phyloP scores from a whole-genome alignment of 2,888 invertebrate genomes.

The Prosopocoilus inquinatus region DNA sequence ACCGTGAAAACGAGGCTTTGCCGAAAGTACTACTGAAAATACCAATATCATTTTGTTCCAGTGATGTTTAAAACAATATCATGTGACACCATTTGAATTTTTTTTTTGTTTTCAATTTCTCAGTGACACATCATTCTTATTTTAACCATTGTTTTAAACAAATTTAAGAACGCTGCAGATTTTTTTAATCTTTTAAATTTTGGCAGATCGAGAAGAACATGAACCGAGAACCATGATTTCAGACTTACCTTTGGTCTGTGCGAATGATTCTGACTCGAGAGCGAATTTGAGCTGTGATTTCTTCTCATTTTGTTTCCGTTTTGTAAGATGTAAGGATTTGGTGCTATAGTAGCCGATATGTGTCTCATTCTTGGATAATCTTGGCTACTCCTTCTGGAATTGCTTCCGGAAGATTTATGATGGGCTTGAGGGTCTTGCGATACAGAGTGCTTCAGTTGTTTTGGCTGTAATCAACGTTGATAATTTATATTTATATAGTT shows the following conservation, averaged over 20 bases:
- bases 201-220: too few species aligned
- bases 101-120: too few species aligned
- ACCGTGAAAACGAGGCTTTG: too few species aligned
- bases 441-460: conserved; percentile 5
- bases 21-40: too few species aligned
- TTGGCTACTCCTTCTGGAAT: conserved; percentile 1
- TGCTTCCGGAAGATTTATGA: not conserved
- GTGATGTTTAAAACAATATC: too few species aligned
- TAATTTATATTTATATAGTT: too few species aligned
- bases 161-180: too few species aligned
- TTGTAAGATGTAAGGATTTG: not conserved
- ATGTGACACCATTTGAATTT: too few species aligned
- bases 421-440: conserved; percentile 12
- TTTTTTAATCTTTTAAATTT: too few species aligned
- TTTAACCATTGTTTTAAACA: too few species aligned
- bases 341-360: conserved; percentile 12
- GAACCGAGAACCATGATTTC: not conserved
- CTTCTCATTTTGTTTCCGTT: conserved; percentile 5
- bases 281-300: conserved; percentile 5
- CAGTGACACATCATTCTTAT: too few species aligned
- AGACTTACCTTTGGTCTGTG: conserved; percentile 5
- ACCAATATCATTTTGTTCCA: too few species aligned
- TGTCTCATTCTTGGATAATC: conserved; percentile 15
- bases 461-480: not conserved
- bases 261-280: conserved; percentile 1